Evolutionary conservation across 2,888 invertebrate genomes (phyloP).

Genomic region (Ctena decussata): DNA sequence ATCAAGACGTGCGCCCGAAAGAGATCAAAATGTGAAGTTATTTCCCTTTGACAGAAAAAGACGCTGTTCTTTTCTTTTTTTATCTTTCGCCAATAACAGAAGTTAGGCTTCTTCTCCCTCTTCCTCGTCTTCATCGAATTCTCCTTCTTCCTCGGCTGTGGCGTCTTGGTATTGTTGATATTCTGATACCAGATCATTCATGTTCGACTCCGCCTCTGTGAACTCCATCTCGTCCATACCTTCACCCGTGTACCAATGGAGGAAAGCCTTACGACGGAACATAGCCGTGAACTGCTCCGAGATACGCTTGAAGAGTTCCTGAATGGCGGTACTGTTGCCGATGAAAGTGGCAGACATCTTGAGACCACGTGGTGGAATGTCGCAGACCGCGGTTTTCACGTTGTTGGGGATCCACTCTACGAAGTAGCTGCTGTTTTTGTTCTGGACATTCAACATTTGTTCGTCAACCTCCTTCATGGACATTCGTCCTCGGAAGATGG

Average conservation of each 20-base stretch:
- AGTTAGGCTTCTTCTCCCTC: slow-evolving; percentile 61
- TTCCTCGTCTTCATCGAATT: slow-evolving; percentile 88
- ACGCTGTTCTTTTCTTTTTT: too few relatives aligned
- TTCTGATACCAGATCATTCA: slow-evolving; percentile 89
- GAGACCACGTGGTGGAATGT: slow-evolving; percentile 95
- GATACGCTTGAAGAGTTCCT: slow-evolving; percentile 83
- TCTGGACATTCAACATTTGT: slow-evolving; percentile 97
- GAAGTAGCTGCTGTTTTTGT: slow-evolving; percentile 95
- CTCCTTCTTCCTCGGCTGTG: slow-evolving; percentile 89
- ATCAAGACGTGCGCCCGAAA: too few relatives aligned
- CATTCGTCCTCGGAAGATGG: slow-evolving; percentile 96
- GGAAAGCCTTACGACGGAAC: slow-evolving; percentile 98
- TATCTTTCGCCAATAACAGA: too few relatives aligned
- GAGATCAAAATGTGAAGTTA: too few relatives aligned
- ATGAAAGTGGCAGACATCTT: slow-evolving; percentile 91
- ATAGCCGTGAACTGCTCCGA: slow-evolving; percentile 91
- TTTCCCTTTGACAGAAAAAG: too few relatives aligned
- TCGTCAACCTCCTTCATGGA: slow-evolving; percentile 97
- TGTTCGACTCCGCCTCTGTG: slow-evolving; percentile 96
- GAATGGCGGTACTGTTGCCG: slow-evolving; percentile 85
- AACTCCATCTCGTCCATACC: slow-evolving; percentile 97
- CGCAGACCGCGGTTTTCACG: slow-evolving; percentile 96
- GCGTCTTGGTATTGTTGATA: slow-evolving; percentile 81
- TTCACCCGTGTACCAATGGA: slow-evolving; percentile 99
- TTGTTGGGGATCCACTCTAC: slow-evolving; percentile 98